Percentiles rank a stretch among this genome's conserved stretches.
Conservation (phyloP, 2,888 invertebrate species). For the Saturnia pavonia region DNA sequence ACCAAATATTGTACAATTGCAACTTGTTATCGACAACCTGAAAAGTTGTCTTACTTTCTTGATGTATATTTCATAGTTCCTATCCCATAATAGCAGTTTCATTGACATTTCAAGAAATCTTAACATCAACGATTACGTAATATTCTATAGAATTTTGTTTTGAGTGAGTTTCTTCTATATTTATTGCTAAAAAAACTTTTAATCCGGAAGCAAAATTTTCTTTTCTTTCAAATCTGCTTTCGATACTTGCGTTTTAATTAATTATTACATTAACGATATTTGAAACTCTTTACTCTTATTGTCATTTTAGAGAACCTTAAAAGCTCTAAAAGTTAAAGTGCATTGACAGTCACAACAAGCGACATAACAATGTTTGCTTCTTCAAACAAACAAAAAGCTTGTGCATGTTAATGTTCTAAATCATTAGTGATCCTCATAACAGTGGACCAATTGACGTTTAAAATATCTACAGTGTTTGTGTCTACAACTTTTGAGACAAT, state of each 20-base stretch:
- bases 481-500: not conserved
- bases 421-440: constrained; percentile 19
- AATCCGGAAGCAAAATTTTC: not conserved
- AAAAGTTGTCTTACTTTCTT: constrained; percentile 17
- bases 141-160: constrained; percentile 7
- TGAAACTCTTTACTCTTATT: constrained; percentile 1
- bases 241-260: not conserved
- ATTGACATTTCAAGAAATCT: constrained; percentile 7
- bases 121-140: not conserved
- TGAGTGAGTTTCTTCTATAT: not conserved
- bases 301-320: constrained; percentile 31
- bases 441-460: constrained; percentile 21
- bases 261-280: not conserved
- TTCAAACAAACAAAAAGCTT: constrained; percentile 14
- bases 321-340: constrained; percentile 45
- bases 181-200: not conserved
- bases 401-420: constrained; percentile 15
- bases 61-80: constrained; percentile 27
- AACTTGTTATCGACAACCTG: constrained; percentile 16
- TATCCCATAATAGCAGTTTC: constrained; percentile 15
- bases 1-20: constrained; percentile 29
- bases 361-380: not conserved
- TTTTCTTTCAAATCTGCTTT: not conserved
- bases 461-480: constrained; percentile 22
- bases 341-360: constrained; percentile 39